Base-by-base conservation (phyloP, 2,113 vertebrate species). In the Leuciscus idus region DNA sequence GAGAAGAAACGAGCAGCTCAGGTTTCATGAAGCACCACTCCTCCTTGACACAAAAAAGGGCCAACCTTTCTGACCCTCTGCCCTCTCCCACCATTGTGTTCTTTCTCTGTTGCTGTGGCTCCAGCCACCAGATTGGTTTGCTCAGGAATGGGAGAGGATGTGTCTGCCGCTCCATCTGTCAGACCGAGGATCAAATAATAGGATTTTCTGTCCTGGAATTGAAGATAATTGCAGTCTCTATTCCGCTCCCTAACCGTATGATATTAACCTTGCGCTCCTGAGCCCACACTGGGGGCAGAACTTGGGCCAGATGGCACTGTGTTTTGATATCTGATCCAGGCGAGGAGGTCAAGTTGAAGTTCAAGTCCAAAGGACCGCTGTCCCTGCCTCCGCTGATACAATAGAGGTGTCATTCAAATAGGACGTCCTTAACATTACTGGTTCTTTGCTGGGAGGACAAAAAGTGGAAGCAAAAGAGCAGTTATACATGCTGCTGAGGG, bases 291-390 rank as follows among this genome's bases (percentile, higher is more conserved):
- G 88, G 90, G 89, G 90, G 91, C 81, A 91, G 92, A 92, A 92
- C 87, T 88, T 85, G 87, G 94, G 94, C 95, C 97, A 97, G 96
- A 97, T 96, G 96, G 97, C 90, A 90, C 89, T 84, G 90, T 93
- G 93, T 93, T 93, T 95, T 95, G 95, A 94, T 94, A 95, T 94
- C 94, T 46, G 94, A 95, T 95, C 92, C 3, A 83, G 82, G 90
- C 92, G 93, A 89, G 88, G 90, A 88, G 94, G 95, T 96, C 96
- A 97, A 95, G 95, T 95, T 93, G 91, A 96, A 95, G 96, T 96
- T 96, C 95, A 96, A 90, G 94, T 93, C 74, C 92, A 93, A 94
- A 94, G 94, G 91, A 89, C 90, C 81, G 89, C 90, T 82, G 66
- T 88, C 90, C 86, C 87, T 87, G 88, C 68, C 39, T 89, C 81